phyloP scores from a whole-genome alignment of 1,140 invertebrate genomes.

The Globodera ellingtonae region DNA sequence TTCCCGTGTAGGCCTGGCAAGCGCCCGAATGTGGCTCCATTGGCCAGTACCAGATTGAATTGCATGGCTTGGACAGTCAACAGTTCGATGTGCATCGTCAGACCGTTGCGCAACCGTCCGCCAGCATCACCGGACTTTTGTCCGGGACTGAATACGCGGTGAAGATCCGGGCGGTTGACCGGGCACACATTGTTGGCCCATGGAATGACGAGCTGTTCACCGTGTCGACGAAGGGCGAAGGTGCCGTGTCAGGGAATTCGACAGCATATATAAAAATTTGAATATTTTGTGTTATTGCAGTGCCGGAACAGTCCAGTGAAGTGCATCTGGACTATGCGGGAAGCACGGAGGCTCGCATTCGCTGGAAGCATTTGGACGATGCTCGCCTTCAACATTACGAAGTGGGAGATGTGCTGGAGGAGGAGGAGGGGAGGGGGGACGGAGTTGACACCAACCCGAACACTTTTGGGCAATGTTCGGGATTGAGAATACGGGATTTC shows the following conservation, averaged over 20 bases:
- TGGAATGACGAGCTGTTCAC: conserved; percentile 58
- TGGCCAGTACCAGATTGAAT: conserved; percentile 65
- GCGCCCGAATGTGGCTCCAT: conserved; percentile 60
- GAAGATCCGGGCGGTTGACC: conserved; percentile 59
- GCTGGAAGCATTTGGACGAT: conserved; percentile 58
- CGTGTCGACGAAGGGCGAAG: conserved; percentile 61
- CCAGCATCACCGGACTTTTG: conserved; percentile 61
- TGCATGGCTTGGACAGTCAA: conserved; percentile 50
- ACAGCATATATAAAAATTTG: neutral
- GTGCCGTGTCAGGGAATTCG: conserved; percentile 36
- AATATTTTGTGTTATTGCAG: conserved; percentile 36
- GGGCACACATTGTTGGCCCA: conserved; percentile 53
- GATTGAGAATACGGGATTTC: neutral
- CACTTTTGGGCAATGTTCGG: too few relatives aligned
- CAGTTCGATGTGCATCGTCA: conserved; percentile 63
- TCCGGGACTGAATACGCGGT: conserved; percentile 62
- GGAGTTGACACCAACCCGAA: too few relatives aligned
- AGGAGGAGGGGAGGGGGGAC: too few relatives aligned
- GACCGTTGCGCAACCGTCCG: conserved; percentile 62
- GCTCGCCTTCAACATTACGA: conserved; percentile 62
- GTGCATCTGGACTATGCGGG: conserved; percentile 55
- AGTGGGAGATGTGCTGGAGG: conserved; percentile 33
- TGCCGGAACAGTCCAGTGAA: conserved; percentile 47
- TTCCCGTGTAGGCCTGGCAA: conserved; percentile 47
- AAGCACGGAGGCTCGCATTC: conserved; percentile 55